Evolutionary conservation across 2,113 vertebrate genomes (phyloP).

Genomic region (Ibidorhyncha struthersii): DNA sequence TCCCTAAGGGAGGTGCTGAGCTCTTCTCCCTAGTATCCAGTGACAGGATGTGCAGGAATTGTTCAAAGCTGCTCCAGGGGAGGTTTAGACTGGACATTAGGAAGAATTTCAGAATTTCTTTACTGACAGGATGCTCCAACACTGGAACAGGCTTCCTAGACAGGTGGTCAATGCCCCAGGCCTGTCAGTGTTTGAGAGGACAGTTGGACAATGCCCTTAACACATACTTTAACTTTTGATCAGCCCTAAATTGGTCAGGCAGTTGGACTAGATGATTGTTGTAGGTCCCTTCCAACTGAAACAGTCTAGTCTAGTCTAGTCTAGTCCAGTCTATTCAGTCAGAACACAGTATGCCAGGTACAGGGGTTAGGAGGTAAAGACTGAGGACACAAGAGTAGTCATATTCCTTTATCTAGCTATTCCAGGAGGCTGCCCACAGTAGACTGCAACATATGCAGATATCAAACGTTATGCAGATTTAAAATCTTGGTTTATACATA

Average conservation of each 20-base stretch:
- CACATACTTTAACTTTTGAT: neutral
- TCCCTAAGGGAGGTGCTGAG: neutral
- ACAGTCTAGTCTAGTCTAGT: neutral
- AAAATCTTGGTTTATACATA: neutral
- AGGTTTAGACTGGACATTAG: neutral
- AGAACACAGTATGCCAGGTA: neutral
- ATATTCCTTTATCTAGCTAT: neutral
- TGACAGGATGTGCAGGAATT: neutral
- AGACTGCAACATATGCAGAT: neutral
- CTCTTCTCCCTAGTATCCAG: neutral
- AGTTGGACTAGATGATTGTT: neutral
- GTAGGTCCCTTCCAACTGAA: neutral
- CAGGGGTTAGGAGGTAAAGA: neutral
- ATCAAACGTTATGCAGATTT: neutral
- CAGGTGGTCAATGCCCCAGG: neutral
- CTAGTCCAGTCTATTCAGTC: neutral
- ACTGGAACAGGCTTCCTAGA: neutral
- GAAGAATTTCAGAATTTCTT: neutral
- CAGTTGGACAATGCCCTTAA: neutral
- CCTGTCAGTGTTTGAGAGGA: neutral
- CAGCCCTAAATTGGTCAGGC: neutral
- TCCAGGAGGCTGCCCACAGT: neutral
- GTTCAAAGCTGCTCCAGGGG: neutral
- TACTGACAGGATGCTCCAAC: neutral
- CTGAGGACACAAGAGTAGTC: neutral